phyloP scores from a whole-genome alignment of 2,113 vertebrate species.

The Mola mola region DNA sequence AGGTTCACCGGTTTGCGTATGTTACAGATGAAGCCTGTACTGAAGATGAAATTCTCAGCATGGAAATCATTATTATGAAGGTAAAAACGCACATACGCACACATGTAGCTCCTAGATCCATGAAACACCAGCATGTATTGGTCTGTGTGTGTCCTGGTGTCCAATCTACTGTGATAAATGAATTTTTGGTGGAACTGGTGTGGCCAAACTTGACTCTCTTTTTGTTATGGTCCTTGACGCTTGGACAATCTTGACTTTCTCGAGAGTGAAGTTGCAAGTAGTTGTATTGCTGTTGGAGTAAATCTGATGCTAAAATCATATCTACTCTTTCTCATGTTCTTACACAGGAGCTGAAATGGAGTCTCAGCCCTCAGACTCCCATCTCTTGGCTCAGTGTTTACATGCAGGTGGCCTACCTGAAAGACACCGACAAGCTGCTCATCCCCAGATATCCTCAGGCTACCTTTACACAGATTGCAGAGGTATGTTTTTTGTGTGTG shows the following conservation, averaged over 20 bases:
- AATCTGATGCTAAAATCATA: too few relatives aligned
- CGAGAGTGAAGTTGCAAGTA: too few relatives aligned
- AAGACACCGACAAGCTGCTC: conserved; percentile 83
- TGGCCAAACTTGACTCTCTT: too few relatives aligned
- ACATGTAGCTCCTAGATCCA: too few relatives aligned
- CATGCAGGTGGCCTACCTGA: conserved; percentile 95
- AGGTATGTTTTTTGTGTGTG: conserved; percentile 75
- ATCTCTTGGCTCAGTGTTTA: conserved; percentile 97
- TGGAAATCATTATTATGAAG: conserved; percentile 98
- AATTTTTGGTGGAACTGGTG: too few relatives aligned
- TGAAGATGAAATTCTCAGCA: conserved; percentile 93
- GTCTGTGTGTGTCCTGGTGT: too few relatives aligned
- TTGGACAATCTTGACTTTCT: too few relatives aligned
- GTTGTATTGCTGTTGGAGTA: too few relatives aligned
- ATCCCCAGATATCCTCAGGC: conserved; percentile 90
- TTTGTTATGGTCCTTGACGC: too few relatives aligned
- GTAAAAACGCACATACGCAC: conserved; percentile 70
- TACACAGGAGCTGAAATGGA: conserved; percentile 92
- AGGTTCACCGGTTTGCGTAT: conserved; percentile 95
- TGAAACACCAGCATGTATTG: too few relatives aligned
- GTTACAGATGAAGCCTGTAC: conserved; percentile 97
- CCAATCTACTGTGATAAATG: too few relatives aligned
- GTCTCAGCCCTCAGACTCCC: conserved; percentile 90
- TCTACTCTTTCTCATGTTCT: neutral
- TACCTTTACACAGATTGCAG: conserved; percentile 91